Evolutionary conservation across 1,140 invertebrate species (phyloP), one percentile per base, ranked within the genome.

Genomic region (Cataglyphis hispanica): DNA sequence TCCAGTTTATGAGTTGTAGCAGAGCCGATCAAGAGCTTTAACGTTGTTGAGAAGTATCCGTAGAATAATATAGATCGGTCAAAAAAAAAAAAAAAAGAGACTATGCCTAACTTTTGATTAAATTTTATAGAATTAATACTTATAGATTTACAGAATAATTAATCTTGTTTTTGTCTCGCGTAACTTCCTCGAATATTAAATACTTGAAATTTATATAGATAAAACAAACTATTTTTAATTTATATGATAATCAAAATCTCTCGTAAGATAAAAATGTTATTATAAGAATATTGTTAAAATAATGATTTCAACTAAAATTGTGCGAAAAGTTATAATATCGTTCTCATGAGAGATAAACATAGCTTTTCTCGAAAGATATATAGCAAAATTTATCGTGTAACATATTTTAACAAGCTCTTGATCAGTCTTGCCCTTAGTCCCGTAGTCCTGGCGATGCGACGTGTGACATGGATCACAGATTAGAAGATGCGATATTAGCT

Each of bases 401-500:
- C 50, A 86, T 40, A 34, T 58, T 43, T 64, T n/a, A 46, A 78
- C 56, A 84, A 91, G 89, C 89, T 91, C 87, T 91, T 87, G 90
- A 87, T 91, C 89, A 69, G 84, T 70, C 72, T 75, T 67, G 85
- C 72, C 64, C 60, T 53, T 87, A 86, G 81, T 64, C 60, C 81
- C 53, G 87, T 91, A 90, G 89, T 77, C 61, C 58, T 40, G 81
- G 64, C 69, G 64, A 88, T 85, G 74, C 69, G 60, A 75, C 61
- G 85, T 90, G 89, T 86, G 87, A 85, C 90, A 86, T 89, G 89
- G 89, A 91, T 87, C 74, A 85, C 63, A 77, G 63, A 58, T 78
- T 78, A 67, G 72, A 84, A 66, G 86, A 86, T 66, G 60, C 66
- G 58, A 74, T 64, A 83, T 76, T 86, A 84, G 81, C 69, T 81